These are phyloP conservation scores for Heteractis magnifica DNA, from an alignment of 92 coral and sea anemone genomes.

Conservation along the genomic window DNA sequence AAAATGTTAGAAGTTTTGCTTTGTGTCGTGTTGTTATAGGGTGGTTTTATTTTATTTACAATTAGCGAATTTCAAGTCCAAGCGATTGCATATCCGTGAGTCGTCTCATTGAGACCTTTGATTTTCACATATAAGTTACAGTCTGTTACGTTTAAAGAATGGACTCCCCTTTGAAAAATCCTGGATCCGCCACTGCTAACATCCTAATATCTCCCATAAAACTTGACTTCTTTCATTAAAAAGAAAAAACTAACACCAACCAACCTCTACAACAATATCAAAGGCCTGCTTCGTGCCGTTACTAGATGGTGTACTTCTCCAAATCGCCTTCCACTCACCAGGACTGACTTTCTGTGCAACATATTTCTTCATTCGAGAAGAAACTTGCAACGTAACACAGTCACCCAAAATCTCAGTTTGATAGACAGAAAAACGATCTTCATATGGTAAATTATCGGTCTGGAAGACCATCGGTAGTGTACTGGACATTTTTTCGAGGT, in stretches of 20 bases:
- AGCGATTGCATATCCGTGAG: too few species aligned
- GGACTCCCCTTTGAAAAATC: too few species aligned
- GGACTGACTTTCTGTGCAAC: constrained; percentile 69
- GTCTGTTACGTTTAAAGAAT: too few species aligned
- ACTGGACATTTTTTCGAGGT: constrained; percentile 34
- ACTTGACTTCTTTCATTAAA: background rate
- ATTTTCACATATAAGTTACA: too few species aligned
- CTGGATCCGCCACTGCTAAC: too few species aligned
- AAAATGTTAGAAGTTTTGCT: too few species aligned
- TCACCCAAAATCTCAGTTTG: constrained; percentile 63
- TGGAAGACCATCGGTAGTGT: constrained; percentile 87
- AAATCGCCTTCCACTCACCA: constrained; percentile 82
- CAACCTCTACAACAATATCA: constrained; percentile 87
- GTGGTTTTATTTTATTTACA: too few species aligned
- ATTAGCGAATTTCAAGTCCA: too few species aligned
- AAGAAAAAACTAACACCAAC: background rate
- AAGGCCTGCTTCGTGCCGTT: constrained; percentile 50
- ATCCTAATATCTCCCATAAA: too few species aligned
- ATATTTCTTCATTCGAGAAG: constrained; percentile 64
- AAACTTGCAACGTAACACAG: constrained; percentile 67
- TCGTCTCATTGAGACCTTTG: too few species aligned
- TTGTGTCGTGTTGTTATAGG: too few species aligned
- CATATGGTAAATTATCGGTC: constrained; percentile 65
- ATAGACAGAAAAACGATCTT: constrained; percentile 74
- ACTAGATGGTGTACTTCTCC: constrained; percentile 62